These are phyloP conservation scores for Cyaniris semiargus DNA, from an alignment of 2,888 invertebrate species.

Conservation along the genomic window DNA sequence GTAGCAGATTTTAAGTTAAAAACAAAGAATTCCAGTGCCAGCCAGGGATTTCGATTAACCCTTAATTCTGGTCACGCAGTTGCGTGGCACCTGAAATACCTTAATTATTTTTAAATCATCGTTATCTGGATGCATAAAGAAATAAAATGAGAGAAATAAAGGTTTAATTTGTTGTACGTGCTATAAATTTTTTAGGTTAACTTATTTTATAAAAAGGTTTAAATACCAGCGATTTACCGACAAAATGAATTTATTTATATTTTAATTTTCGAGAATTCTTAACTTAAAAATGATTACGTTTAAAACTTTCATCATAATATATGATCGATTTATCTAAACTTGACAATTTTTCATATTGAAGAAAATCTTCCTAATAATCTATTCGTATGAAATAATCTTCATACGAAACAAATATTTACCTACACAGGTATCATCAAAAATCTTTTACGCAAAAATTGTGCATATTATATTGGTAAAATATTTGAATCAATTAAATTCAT, in stretches of 20 bases:
- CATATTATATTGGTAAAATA: conserved; percentile 16
- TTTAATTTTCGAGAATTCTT: no score
- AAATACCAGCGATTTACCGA: background rate
- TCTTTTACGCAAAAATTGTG: background rate
- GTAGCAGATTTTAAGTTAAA: conserved; percentile 24
- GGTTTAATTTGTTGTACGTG: conserved; percentile 14
- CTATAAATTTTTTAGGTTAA: background rate
- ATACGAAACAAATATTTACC: background rate
- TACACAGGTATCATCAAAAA: background rate
- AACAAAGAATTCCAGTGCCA: background rate
- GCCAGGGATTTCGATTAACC: conserved; percentile 8
- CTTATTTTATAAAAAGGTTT: background rate
- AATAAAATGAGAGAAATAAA: conserved; percentile 22
- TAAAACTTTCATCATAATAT: no score
- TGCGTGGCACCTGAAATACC: conserved; percentile 24
- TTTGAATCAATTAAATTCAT: conserved; percentile 2
- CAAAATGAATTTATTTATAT: background rate
- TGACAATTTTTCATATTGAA: background rate
- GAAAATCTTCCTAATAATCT: background rate
- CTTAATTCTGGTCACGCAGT: conserved; percentile 19
- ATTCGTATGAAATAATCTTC: no score
- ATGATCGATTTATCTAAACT: no score
- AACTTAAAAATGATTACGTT: no score
- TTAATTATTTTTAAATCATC: conserved; percentile 26
- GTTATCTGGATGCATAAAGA: conserved; percentile 24